These are phyloP conservation scores for Apis mellifera DNA, from an alignment of 1,140 invertebrate species.

Conservation along the genomic window DNA sequence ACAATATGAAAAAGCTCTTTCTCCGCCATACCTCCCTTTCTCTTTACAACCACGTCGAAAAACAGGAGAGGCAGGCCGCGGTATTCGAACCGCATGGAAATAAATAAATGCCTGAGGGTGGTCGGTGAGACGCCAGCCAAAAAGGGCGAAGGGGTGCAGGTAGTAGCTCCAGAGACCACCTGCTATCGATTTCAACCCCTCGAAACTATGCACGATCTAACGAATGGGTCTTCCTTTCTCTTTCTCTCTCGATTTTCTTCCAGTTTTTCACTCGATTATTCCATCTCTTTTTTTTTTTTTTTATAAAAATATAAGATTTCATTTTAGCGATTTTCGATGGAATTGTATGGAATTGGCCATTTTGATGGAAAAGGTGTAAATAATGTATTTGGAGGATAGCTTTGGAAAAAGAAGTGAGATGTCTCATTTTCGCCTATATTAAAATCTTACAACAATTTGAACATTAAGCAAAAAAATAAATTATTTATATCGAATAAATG, in stretches of 20 bases:
- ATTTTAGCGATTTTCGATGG: background rate
- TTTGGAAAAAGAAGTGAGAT: too few species aligned
- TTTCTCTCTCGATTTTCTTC: conserved; percentile 15
- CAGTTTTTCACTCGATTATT: background rate
- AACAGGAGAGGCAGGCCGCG: conserved; percentile 32
- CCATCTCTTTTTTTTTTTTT: background rate
- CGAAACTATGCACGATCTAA: conserved; percentile 18
- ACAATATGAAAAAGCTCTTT: too few species aligned
- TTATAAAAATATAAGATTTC: too few species aligned
- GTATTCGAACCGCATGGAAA: conserved; percentile 69
- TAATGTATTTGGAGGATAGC: too few species aligned
- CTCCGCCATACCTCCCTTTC: background rate
- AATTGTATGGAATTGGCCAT: too few species aligned
- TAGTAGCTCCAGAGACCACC: conserved; percentile 18
- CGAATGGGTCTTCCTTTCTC: conserved; percentile 13
- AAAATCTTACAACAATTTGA: too few species aligned
- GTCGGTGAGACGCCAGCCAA: conserved; percentile 15
- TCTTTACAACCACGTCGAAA: conserved; percentile 8
- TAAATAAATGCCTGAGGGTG: conserved; percentile 69
- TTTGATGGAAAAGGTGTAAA: too few species aligned
- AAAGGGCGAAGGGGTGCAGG: background rate
- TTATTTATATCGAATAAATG: too few species aligned
- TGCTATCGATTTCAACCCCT: conserved; percentile 37
- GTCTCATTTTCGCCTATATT: too few species aligned
- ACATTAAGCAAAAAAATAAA: too few species aligned